phyloP scores from a whole-genome alignment of 2,113 vertebrate species.

The Leucopsar rothschildi region DNA sequence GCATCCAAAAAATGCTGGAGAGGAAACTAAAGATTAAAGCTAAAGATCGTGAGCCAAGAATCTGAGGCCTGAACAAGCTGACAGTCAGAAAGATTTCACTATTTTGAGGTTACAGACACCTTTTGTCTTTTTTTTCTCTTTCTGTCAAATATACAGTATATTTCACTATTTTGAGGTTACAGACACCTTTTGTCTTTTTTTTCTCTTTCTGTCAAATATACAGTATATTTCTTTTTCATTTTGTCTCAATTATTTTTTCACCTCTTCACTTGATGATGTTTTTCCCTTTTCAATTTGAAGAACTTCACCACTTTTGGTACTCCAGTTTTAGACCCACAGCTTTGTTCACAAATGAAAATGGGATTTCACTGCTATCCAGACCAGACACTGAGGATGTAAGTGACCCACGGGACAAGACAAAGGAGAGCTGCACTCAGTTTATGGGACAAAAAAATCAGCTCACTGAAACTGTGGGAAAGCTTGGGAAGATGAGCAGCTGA shows the following conservation, averaged over 20 bases:
- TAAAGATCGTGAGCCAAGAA: background rate
- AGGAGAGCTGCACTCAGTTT: background rate
- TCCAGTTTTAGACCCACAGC: background rate
- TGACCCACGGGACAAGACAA: background rate
- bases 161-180: background rate
- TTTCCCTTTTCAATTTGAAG: background rate
- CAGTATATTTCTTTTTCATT: background rate
- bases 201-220: background rate
- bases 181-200: background rate
- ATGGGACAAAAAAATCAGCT: background rate
- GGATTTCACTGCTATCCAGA: background rate
- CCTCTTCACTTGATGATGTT: background rate
- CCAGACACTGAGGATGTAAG: background rate
- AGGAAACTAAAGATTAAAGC: slow-evolving; percentile 27
- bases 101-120: background rate
- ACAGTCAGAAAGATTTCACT: background rate
- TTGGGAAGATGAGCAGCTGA: background rate
- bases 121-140: background rate
- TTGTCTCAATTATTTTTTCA: background rate
- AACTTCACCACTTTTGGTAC: background rate
- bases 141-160: too few species aligned
- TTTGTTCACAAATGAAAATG: background rate
- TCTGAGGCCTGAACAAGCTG: background rate
- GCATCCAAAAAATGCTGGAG: slow-evolving; percentile 19
- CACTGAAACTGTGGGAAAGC: background rate